phyloP scores from a whole-genome alignment of 23 tunicate genomes.

The Ciona savignyi region DNA sequence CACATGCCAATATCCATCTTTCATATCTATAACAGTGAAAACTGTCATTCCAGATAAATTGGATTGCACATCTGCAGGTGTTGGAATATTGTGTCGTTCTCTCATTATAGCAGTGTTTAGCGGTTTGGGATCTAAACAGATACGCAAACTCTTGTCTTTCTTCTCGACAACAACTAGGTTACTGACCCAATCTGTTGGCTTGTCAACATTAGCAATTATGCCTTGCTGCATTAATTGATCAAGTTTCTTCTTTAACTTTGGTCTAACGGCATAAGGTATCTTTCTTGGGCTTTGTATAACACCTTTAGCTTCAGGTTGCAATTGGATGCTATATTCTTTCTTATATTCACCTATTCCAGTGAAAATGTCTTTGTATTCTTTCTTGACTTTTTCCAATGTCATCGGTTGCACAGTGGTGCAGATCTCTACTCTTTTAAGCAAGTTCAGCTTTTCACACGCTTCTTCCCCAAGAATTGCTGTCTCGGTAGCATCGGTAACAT shows the following conservation, averaged over 20 bases:
- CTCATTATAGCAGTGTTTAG: slow-evolving; percentile 8
- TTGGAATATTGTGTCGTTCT: slow-evolving; percentile 7
- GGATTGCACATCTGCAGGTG: slow-evolving; percentile 26
- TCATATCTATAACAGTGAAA: slow-evolving; percentile 36
- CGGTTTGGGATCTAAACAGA: slow-evolving; percentile 31
- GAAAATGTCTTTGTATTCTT: too few relatives aligned
- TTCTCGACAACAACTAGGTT: slow-evolving; percentile 17
- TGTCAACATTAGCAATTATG: slow-evolving; percentile 18
- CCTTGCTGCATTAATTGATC: neutral
- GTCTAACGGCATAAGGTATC: slow-evolving; percentile 6
- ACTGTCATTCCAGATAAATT: neutral
- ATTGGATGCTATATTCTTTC: too few relatives aligned
- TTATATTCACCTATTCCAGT: too few relatives aligned
- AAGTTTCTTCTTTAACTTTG: neutral
- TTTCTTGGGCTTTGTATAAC: slow-evolving; percentile 8
- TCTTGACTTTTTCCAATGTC: too few relatives aligned
- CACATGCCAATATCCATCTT: slow-evolving; percentile 43
- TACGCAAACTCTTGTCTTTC: slow-evolving; percentile 6
- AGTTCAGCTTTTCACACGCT: too few relatives aligned
- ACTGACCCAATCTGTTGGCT: too few relatives aligned
- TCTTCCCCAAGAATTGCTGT: too few relatives aligned
- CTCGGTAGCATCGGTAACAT: too few relatives aligned
- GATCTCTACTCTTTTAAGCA: too few relatives aligned
- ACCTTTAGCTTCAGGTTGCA: too few relatives aligned
- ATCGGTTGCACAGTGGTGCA: too few relatives aligned